Evolutionary conservation across 23 tunicate species (phyloP).

Genomic region (Trididemnum miniatum): DNA sequence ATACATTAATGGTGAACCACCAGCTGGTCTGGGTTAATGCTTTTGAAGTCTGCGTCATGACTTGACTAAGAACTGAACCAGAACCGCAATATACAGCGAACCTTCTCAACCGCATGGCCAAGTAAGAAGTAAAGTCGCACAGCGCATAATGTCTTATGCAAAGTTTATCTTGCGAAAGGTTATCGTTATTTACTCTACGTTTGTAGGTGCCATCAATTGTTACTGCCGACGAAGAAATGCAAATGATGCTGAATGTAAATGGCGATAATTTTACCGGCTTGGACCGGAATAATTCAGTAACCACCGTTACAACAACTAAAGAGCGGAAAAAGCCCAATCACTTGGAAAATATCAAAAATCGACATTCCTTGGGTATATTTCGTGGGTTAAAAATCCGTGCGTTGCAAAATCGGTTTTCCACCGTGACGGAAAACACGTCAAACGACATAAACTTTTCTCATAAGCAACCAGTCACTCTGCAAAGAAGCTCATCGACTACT

Average conservation of each 20-base stretch:
- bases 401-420: conserved; percentile 38
- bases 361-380: conserved; percentile 76
- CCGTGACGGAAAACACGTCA: conserved; percentile 23
- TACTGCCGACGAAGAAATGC: neutral
- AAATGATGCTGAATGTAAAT: conserved; percentile 24
- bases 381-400: conserved; percentile 49
- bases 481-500: conserved; percentile 41
- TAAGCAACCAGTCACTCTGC: conserved; percentile 4
- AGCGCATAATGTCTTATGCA: too few relatives aligned
- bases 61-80: too few relatives aligned
- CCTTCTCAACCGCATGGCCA: too few relatives aligned
- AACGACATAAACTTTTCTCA: neutral
- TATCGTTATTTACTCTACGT: too few relatives aligned
- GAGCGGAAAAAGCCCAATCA: neutral
- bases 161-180: too few relatives aligned
- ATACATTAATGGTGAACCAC: too few relatives aligned
- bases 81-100: too few relatives aligned
- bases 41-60: too few relatives aligned
- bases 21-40: too few relatives aligned
- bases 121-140: too few relatives aligned
- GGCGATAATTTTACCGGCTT: conserved; percentile 14
- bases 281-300: neutral
- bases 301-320: neutral
- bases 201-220: too few relatives aligned
- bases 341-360: conserved; percentile 28